A percentile compares a stretch with the other conserved stretches of the same genome.
These are phyloP conservation scores for Chroicocephalus ridibundus DNA, from an alignment of 2,113 vertebrate genomes.

Conservation along the genomic window DNA sequence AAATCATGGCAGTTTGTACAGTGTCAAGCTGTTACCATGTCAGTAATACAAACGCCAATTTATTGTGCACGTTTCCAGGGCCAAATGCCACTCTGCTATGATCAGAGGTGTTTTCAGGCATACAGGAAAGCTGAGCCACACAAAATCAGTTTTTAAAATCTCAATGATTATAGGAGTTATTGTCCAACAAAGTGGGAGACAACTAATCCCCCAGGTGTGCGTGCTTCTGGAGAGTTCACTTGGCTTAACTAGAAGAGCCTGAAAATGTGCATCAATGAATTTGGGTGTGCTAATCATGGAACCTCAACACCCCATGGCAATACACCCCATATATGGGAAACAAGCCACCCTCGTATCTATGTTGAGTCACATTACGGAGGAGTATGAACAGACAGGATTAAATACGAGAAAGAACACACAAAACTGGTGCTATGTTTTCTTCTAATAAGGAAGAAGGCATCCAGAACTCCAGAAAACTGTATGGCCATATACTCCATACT, in stretches of 20 bases:
- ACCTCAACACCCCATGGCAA: background rate
- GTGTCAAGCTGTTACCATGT: background rate
- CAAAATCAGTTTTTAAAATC: background rate
- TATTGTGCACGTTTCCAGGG: background rate
- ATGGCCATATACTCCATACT: background rate
- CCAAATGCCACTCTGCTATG: background rate
- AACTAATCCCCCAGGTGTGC: background rate
- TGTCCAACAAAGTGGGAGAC: background rate
- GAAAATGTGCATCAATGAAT: background rate
- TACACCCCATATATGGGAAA: rapidly evolving
- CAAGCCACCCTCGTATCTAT: background rate
- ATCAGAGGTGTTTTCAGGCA: background rate
- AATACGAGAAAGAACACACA: background rate
- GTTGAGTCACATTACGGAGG: background rate
- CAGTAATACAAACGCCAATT: background rate
- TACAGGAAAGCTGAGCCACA: background rate
- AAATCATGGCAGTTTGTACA: background rate
- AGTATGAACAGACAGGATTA: background rate
- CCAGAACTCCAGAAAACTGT: background rate
- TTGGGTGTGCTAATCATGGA: background rate
- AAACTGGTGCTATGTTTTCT: background rate
- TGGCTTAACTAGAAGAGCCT: background rate
- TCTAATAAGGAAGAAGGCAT: background rate
- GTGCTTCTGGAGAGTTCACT: background rate
- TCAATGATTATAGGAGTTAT: background rate